Conservation (phyloP, 2,888 invertebrate species). For the Eledona agricola region DNA sequence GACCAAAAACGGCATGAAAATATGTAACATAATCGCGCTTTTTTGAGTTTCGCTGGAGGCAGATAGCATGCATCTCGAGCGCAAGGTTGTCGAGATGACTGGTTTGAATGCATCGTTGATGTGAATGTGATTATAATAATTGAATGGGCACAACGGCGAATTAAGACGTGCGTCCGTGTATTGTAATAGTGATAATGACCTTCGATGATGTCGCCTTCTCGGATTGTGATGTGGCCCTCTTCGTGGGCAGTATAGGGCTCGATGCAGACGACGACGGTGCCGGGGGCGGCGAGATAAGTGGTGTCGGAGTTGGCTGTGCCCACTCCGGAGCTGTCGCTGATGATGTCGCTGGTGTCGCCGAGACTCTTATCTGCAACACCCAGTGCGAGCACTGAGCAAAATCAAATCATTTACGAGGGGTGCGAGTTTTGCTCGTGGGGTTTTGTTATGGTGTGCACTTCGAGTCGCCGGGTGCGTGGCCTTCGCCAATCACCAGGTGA, state of each 20-base stretch:
- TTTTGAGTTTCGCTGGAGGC: slow-evolving; percentile 7
- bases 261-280: slow-evolving; percentile 87
- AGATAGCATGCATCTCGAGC: slow-evolving; percentile 9
- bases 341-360: slow-evolving; percentile 89
- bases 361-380: slow-evolving; percentile 85
- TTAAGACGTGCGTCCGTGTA: slow-evolving; percentile 3
- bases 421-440: slow-evolving; percentile 10
- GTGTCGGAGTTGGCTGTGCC: slow-evolving; percentile 90
- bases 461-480: slow-evolving; percentile 3
- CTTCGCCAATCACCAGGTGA: slow-evolving; percentile 9
- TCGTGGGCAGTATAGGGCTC: slow-evolving; percentile 79
- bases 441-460: slow-evolving; percentile 13
- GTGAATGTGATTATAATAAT: slow-evolving; percentile 16
- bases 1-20: slow-evolving; percentile 1
- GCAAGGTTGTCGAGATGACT: slow-evolving; percentile 27
- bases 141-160: slow-evolving; percentile 15
- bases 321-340: slow-evolving; percentile 91
- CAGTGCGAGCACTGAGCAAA: slow-evolving; percentile 61
- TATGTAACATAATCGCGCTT: slow-evolving; percentile 3
- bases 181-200: slow-evolving; percentile 67
- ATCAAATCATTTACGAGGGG: slow-evolving; percentile 41
- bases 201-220: slow-evolving; percentile 91
- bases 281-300: slow-evolving; percentile 78
- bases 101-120: no score
- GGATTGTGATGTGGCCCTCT: slow-evolving; percentile 81